phyloP scores from a whole-genome alignment of 2,113 vertebrate genomes.

The Callaeas wilsoni region DNA sequence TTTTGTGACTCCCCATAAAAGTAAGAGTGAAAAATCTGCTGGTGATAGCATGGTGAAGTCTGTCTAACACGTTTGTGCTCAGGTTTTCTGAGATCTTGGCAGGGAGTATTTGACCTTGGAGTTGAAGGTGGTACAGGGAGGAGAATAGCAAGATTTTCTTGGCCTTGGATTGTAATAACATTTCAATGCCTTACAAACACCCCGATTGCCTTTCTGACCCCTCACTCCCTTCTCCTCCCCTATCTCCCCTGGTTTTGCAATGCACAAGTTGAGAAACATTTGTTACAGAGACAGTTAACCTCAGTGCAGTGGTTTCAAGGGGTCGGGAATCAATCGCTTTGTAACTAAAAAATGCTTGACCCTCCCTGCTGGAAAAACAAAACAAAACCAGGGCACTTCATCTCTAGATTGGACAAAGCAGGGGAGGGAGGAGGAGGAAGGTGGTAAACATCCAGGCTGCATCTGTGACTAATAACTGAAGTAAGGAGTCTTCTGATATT shows the following conservation, averaged over 20 bases:
- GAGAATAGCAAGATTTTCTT: slow-evolving; percentile 10
- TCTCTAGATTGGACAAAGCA: background rate
- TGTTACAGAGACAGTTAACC: background rate
- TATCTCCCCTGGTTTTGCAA: slow-evolving; percentile 11
- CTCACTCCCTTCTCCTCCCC: slow-evolving; percentile 29
- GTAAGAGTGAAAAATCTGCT: slow-evolving; percentile 22
- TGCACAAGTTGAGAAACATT: background rate
- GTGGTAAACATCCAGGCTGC: background rate
- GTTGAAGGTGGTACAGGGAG: slow-evolving; percentile 22
- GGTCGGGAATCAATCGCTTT: background rate
- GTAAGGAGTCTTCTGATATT: background rate
- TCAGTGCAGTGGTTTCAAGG: background rate
- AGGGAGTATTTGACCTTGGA: slow-evolving; percentile 36
- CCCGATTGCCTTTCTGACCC: slow-evolving; percentile 39
- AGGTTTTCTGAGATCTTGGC: slow-evolving; percentile 30
- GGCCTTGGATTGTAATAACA: slow-evolving; percentile 24
- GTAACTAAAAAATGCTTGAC: background rate
- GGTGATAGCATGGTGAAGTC: background rate
- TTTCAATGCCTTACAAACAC: background rate
- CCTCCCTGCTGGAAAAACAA: background rate
- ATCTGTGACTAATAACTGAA: background rate
- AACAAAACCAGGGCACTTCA: background rate
- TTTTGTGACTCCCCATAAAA: slow-evolving; percentile 25
- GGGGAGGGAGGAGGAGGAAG: background rate
- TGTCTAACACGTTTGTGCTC: background rate